Evolutionary conservation across 1,140 invertebrate species (phyloP).

Genomic region (Acromyrmex heyeri): DNA sequence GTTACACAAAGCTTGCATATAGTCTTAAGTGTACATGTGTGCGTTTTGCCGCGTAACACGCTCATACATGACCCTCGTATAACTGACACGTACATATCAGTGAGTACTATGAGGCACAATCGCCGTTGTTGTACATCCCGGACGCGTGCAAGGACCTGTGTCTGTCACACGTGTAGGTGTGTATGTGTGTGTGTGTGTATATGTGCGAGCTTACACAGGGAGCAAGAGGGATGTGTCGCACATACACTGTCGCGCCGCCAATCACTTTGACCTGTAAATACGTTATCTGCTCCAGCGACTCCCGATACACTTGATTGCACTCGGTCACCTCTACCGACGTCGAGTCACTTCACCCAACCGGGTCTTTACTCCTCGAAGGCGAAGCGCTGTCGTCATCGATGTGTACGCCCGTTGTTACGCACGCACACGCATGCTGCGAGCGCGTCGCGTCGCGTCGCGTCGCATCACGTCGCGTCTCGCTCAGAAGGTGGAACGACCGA

Average conservation of each 20-base stretch:
- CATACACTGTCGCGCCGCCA: slow-evolving; percentile 34
- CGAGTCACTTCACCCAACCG: slow-evolving; percentile 47
- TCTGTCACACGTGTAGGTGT: not conserved
- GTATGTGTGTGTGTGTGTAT: not conserved
- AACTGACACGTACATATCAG: slow-evolving; percentile 13
- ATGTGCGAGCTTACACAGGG: not conserved
- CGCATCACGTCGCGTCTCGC: not conserved
- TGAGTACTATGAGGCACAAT: slow-evolving; percentile 20
- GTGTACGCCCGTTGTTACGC: slow-evolving; percentile 3
- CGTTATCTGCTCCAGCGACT: slow-evolving; percentile 77
- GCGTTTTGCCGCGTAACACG: not conserved
- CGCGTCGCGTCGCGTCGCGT: not conserved
- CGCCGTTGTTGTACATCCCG: slow-evolving; percentile 38
- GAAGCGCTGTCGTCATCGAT: slow-evolving; percentile 14
- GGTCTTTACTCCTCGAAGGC: slow-evolving; percentile 52
- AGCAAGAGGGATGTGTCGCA: not conserved
- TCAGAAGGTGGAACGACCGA: slow-evolving; percentile 23
- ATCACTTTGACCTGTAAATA: slow-evolving; percentile 79
- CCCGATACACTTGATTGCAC: slow-evolving; percentile 76
- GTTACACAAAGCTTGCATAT: not conserved
- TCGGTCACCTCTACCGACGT: slow-evolving; percentile 60
- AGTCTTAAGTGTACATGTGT: not conserved
- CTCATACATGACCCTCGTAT: not conserved
- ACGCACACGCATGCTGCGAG: not conserved
- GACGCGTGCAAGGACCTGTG: slow-evolving; percentile 42